phyloP scores from a whole-genome alignment of 2,888 invertebrate species.

The Phengaris alcon region DNA sequence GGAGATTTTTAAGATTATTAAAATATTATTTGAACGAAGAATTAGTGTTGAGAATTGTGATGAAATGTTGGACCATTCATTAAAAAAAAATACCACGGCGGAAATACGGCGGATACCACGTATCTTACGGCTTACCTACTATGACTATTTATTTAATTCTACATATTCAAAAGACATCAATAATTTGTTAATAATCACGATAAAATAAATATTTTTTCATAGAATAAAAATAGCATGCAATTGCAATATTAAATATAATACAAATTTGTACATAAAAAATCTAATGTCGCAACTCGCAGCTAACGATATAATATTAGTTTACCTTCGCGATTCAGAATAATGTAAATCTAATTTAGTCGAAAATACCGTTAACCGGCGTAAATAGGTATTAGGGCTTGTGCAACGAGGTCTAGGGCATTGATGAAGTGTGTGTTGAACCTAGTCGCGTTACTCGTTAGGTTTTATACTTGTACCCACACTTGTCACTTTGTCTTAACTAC shows the following conservation, averaged over 20 bases:
- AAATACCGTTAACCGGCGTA: not conserved
- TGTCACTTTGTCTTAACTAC: no score
- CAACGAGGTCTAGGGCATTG: not conserved
- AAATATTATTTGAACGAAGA: no score
- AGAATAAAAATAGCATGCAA: not conserved
- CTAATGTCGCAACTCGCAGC: not conserved
- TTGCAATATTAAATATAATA: no score
- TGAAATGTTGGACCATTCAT: no score
- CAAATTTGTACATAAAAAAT: not conserved
- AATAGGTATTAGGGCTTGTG: not conserved
- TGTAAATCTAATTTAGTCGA: not conserved
- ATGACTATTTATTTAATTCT: no score
- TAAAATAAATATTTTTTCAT: not conserved
- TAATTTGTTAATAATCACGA: not conserved
- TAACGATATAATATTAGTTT: slow-evolving; percentile 1
- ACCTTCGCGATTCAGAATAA: not conserved
- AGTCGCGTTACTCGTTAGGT: not conserved
- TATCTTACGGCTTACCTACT: no score
- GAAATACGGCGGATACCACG: no score
- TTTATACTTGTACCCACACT: no score
- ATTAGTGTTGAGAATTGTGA: no score
- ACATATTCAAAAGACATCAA: no score
- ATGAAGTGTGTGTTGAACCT: not conserved
- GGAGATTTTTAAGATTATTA: not conserved
- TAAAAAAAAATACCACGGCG: no score